Evolutionary conservation across 1,140 invertebrate genomes (phyloP).

Genomic region (Drosophila sulfurigaster): DNA sequence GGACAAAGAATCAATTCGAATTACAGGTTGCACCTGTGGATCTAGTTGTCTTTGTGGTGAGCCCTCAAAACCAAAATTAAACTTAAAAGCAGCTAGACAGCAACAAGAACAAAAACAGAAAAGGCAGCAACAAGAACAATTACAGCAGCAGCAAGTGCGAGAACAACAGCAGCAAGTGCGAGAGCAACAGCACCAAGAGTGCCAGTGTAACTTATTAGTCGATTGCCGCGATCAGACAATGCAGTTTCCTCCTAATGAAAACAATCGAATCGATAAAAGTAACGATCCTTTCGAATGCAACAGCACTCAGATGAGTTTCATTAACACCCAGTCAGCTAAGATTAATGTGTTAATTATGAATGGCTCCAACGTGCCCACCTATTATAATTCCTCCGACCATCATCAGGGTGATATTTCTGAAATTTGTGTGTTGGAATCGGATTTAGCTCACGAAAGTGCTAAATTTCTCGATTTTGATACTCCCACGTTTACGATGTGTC

Average conservation of each 20-base stretch:
- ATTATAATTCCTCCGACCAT: background rate
- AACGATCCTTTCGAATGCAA: background rate
- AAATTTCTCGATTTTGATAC: slow-evolving; percentile 45
- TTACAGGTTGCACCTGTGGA: background rate
- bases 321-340: background rate
- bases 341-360: slow-evolving; percentile 63
- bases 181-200: background rate
- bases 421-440: slow-evolving; percentile 55
- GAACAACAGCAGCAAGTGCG: background rate
- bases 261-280: background rate
- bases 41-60: background rate
- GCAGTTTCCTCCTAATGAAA: background rate
- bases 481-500: slow-evolving; percentile 51
- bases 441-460: slow-evolving; percentile 43
- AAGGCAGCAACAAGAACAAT: background rate
- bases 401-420: slow-evolving; percentile 15
- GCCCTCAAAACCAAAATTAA: no score
- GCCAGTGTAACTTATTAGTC: background rate
- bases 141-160: background rate
- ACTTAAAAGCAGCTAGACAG: background rate
- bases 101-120: background rate
- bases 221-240: background rate
- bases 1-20: background rate
- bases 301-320: no score
- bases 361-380: slow-evolving; percentile 14